Evolutionary conservation across 2,113 vertebrate genomes (phyloP), one percentile per base, ranked within the genome.

Genomic region (Pao palembangensis): DNA sequence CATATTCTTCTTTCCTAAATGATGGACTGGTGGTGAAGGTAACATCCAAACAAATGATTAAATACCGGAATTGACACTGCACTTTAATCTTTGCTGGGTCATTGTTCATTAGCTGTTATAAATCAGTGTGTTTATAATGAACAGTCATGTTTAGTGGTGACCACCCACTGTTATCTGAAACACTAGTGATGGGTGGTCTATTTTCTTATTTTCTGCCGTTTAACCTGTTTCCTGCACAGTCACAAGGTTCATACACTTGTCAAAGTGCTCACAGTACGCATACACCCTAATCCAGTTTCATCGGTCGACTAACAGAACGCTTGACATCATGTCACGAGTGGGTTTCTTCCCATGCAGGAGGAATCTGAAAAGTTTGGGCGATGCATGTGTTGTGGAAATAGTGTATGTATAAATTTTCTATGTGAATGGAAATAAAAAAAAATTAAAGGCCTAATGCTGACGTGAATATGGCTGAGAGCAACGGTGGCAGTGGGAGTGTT

Each of bases 391-490:
- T 69, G 77, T 84, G 60, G 51, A 76, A 21, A 48, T 82, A 56
- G 59, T 84, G 72, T 78, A 69, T 75, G 66, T 78, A 64, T 58
- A 60, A 10, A 21, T 76, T 90, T 85, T 87, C 49, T 88, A 85
- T 84, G 64, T 85, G 54, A 50, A 61, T 69, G 54, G 65, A 49
- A 87, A 88, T 89, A 82, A 88, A 86, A 62, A 28, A 84, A 88
- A 86, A 62, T 81, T 82, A 80, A 78, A 72, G 66, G 65, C 70
- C 17, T 59, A 61, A 31, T 0, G 3, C 57, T 57, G 66, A 41
- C 58, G 50, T 34, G 61, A 50, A 44, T 21, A 46, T 43, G 18
- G 2, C 5, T 38, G 34, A 38, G 34, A 38, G 3, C 5, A 31
- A 5, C 28, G 34, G 18, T 18, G 41, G 4, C 20, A 18, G 10